Conservation (phyloP, 2,113 vertebrate genomes). For the Picathartes gymnocephalus region DNA sequence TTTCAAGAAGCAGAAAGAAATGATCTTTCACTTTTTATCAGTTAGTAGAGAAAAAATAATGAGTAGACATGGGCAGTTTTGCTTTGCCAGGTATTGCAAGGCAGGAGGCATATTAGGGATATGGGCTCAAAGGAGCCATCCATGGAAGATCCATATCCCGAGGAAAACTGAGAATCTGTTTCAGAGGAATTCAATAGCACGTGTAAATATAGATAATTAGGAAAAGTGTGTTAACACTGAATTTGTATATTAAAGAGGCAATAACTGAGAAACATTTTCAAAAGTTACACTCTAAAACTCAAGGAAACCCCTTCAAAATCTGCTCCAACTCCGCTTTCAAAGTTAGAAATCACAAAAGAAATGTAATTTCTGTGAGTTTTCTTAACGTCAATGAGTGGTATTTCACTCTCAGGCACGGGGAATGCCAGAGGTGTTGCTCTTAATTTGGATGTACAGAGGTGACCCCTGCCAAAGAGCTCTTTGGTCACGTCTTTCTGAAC, state of each 20-base stretch:
- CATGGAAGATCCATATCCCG: neutral
- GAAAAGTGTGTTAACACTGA: neutral
- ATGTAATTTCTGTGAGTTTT: neutral
- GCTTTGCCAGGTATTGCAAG: neutral
- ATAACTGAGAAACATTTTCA: neutral
- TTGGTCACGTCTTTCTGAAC: neutral
- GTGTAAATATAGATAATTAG: neutral
- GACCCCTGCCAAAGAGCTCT: neutral
- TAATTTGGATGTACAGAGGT: neutral
- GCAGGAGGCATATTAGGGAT: neutral
- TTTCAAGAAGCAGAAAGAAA: neutral
- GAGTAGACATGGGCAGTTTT: neutral
- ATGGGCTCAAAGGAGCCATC: neutral
- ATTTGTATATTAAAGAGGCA: neutral
- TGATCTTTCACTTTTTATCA: neutral
- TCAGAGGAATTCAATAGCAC: neutral
- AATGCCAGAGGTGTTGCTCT: neutral
- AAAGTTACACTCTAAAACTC: neutral
- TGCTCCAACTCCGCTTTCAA: neutral
- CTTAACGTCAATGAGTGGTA: rapidly evolving
- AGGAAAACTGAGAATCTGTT: neutral
- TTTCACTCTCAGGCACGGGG: neutral
- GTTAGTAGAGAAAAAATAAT: neutral
- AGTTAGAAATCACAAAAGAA: neutral
- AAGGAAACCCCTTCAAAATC: neutral